Evolutionary conservation across 1,140 invertebrate genomes (phyloP).

Genomic region (Radopholus similis): DNA sequence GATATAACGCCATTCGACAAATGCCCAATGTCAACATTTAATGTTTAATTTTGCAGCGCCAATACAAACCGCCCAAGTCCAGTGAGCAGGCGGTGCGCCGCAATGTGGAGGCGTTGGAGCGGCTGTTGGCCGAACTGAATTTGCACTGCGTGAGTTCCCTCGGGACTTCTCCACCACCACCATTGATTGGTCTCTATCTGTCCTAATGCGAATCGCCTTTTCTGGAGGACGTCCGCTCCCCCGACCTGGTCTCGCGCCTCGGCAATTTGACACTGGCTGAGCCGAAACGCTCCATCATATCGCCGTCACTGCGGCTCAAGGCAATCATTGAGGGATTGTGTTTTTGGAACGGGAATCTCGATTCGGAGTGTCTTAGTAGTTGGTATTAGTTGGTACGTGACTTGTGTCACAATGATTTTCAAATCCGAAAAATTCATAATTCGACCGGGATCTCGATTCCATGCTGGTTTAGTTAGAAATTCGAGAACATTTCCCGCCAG

Average conservation of each 20-base stretch:
- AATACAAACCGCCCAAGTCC: slow-evolving; percentile 45
- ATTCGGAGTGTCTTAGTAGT: too few species aligned
- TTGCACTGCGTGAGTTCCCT: slow-evolving; percentile 35
- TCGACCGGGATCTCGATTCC: too few species aligned
- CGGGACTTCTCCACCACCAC: too few species aligned
- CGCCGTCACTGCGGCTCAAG: slow-evolving; percentile 45
- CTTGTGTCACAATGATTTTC: too few species aligned
- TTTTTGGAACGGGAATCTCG: too few species aligned
- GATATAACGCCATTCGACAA: too few species aligned
- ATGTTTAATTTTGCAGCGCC: slow-evolving; percentile 35
- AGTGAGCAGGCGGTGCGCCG: slow-evolving; percentile 46
- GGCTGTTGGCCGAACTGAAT: slow-evolving; percentile 48
- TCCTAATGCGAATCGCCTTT: neutral
- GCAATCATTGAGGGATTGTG: neutral
- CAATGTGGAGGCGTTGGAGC: slow-evolving; percentile 58
- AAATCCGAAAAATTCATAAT: too few species aligned
- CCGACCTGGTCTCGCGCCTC: slow-evolving; percentile 41
- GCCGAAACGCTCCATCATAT: slow-evolving; percentile 44
- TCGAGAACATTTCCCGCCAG: neutral
- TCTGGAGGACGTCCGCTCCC: slow-evolving; percentile 40
- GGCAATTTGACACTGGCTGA: slow-evolving; percentile 46
- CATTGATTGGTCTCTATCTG: neutral
- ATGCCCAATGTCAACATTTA: too few species aligned
- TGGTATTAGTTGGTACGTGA: too few species aligned
- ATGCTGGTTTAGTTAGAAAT: too few species aligned